Evolutionary conservation across 2,888 invertebrate genomes (phyloP), one percentile per base, ranked within the genome.

Genomic region (Cephus rjabovi): DNA sequence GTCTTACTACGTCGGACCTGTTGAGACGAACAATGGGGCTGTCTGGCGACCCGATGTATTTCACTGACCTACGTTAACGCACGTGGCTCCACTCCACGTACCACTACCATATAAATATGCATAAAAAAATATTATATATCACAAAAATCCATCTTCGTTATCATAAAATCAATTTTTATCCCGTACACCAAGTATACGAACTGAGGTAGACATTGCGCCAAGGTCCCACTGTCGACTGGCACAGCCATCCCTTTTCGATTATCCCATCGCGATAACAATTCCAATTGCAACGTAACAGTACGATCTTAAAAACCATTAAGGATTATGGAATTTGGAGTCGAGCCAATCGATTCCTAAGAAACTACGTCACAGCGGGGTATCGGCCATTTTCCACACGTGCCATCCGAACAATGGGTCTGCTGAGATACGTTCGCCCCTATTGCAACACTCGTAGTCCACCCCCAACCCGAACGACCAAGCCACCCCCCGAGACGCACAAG

Each of bases 1-100:
- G 75, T 73, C 80, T 81, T 78, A 80, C 81, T 81, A 77, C 76
- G 71, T 34, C 37, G 73, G 74, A 82, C 81, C 81, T 81, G 82
- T 81, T 82, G 79, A 80, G 76, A 79, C 80, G 78, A 76, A 75
- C 79, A 74, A 77, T 78, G 56, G 56, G 56, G 1, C 23, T 56
- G 56, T 56, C 56, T 23, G 9, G 2, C 56, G 56, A 23, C 1
- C 9, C 23, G 23, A 23, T 23, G 6, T 56, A 56, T 56, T 9
- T 23, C 56, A 23, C 23, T 56, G 56, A 56, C 56, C 56, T 23
- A 56, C 9, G 56, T 9, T 23, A 56, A 56, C 56, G 23, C 56
- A 56, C 56, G 56, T 56, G 56, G 2, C 23, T 15, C 56, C 2
- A 1, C 56, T 56, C 56, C 0, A 12, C 0, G 12, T 12, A 12